Base-by-base conservation (phyloP, 2,888 invertebrate genomes). In the Parnassius mnemosyne region DNA sequence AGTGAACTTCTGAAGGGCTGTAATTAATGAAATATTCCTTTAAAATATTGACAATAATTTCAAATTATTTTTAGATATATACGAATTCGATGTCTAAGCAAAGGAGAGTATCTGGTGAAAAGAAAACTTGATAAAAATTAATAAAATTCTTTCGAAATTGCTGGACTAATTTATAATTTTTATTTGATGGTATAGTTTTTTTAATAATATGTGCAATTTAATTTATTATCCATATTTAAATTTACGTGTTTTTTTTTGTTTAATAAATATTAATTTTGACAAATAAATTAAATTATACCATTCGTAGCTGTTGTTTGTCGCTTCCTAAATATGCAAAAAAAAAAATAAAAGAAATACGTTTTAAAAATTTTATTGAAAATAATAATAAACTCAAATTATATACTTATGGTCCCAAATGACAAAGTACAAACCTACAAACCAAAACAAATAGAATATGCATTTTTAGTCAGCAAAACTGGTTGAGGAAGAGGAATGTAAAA, bases 321-420 rank as follows among this genome's bases (percentile, higher is more conserved):
- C 12, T 13, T 12, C n/a, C 49, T 3, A 12, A 12, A 12, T 16
- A 13, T 10, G 11, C 3, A 49, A 62, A 54, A 41, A 61, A 63
- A 47, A 53, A 13, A 25, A 11, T 42, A 25, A 1, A 55, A 2
- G 20, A 20, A 20, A 44, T 46, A 25, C 59, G 46, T 61, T 59
- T 56, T n/a, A n/a, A 58, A 55, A 34, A 50, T 49, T 69, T 65
- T 69, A 70, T 69, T 70, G 64, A 63, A 65, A 67, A 68, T 64
- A 52, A 65, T 62, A 64, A 63, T 65, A 66, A 62, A 67, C 55
- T 61, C 56, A 64, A 63, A 57, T 20, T 64, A 64, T 62, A 66
- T 62, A 67, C 53, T 57, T 57, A 66, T 68, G 68, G 67, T 66
- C 67, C 67, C 66, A 66, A 65, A 69, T 44, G 53, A 11, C 43